These are phyloP conservation scores for Leptinotarsa juncta DNA, from an alignment of 2,888 invertebrate genomes.

Conservation along the genomic window DNA sequence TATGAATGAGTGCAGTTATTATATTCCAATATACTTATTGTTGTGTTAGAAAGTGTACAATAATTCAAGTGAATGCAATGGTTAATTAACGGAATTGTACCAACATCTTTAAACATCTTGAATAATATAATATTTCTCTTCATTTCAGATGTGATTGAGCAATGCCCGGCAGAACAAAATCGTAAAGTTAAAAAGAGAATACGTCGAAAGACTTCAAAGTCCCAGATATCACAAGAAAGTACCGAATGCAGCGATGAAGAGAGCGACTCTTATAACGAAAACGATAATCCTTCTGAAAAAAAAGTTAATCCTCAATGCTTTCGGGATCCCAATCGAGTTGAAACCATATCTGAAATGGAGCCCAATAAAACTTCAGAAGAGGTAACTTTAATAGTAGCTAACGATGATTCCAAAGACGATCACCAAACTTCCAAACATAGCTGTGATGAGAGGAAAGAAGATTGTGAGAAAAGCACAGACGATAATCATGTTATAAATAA, in stretches of 20 bases:
- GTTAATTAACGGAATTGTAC: neutral
- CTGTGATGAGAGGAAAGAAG: neutral
- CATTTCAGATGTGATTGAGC: conserved; percentile 47
- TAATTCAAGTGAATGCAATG: too few species aligned
- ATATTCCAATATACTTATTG: too few species aligned
- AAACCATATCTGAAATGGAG: neutral
- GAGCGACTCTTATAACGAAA: conserved; percentile 25
- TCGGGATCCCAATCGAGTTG: neutral
- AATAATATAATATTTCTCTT: neutral
- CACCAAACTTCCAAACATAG: conserved; percentile 2
- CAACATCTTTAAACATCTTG: neutral
- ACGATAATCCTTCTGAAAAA: conserved; percentile 21
- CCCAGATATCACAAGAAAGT: conserved; percentile 46
- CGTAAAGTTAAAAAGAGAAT: conserved; percentile 54
- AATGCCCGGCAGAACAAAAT: conserved; percentile 40
- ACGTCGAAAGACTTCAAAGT: conserved; percentile 54
- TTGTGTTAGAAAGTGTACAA: too few species aligned
- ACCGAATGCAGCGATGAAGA: conserved; percentile 55
- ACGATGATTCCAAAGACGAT: neutral
- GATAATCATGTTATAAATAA: neutral
- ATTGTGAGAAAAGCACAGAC: neutral
- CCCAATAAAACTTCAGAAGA: neutral
- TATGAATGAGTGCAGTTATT: too few species aligned
- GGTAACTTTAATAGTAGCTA: neutral
- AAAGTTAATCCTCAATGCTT: neutral